Conservation (phyloP, 2,888 invertebrate species). For the Sarcophaga caerulescens region DNA sequence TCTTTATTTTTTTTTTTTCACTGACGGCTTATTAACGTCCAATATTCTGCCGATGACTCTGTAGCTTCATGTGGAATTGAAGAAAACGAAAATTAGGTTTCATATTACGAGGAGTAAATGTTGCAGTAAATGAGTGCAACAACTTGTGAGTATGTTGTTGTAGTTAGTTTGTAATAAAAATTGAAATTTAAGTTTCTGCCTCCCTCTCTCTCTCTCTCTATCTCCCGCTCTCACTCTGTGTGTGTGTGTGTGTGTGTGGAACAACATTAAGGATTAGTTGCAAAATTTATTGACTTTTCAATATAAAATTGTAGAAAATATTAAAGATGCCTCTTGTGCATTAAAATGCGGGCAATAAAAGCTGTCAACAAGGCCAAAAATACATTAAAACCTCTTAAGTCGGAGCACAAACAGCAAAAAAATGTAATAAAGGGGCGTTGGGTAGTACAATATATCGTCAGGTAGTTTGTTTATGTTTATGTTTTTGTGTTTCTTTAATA, state of each 20-base stretch:
- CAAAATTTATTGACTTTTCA: slow-evolving; percentile 46
- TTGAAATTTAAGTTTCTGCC: slow-evolving; percentile 64
- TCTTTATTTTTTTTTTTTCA: neutral
- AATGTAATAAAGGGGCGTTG: slow-evolving; percentile 58
- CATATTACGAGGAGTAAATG: neutral
- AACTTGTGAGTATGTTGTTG: slow-evolving; percentile 36
- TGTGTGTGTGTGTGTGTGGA: neutral
- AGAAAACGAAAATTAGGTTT: neutral
- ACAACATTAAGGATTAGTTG: slow-evolving; percentile 64
- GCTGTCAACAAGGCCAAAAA: slow-evolving; percentile 76
- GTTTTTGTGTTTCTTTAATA: slow-evolving; percentile 30
- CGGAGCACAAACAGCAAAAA: slow-evolving; percentile 23
- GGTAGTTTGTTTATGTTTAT: slow-evolving; percentile 52
- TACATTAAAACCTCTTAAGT: neutral
- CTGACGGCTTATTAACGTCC: neutral
- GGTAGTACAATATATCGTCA: slow-evolving; percentile 57
- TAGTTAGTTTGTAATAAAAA: slow-evolving; percentile 63
- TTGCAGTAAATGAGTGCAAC: neutral
- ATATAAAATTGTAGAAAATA: neutral
- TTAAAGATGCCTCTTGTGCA: neutral
- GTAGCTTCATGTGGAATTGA: neutral
- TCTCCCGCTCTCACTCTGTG: neutral
- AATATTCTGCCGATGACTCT: neutral
- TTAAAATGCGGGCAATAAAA: slow-evolving; percentile 64
- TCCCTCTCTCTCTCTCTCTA: neutral